Evolutionary conservation across 2,113 vertebrate genomes (phyloP).

Genomic region (Brachyhypopomus occidentalis): DNA sequence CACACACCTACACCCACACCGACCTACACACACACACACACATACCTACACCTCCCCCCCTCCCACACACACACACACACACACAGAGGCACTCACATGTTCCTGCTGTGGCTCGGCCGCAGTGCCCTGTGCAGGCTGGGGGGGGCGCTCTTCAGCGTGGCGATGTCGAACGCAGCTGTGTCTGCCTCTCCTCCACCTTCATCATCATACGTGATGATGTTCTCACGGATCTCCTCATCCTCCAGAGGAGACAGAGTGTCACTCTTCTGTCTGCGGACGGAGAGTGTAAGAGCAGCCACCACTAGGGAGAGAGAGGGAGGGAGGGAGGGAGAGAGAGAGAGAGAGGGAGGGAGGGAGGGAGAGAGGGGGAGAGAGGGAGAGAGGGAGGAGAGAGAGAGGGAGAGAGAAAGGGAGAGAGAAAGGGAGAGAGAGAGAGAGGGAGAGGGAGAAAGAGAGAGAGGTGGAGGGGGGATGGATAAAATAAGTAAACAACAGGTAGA

Average conservation of each 20-base stretch:
- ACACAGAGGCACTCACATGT: constrained; percentile 67
- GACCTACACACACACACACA: too few species aligned
- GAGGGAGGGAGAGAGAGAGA: neutral
- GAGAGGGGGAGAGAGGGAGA: neutral
- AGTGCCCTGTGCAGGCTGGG: constrained; percentile 73
- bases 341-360: neutral
- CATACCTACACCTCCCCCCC: constrained; percentile 14
- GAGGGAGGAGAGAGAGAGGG: constrained; percentile 18
- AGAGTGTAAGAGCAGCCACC: constrained; percentile 74
- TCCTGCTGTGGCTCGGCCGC: constrained; percentile 62
- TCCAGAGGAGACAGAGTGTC: constrained; percentile 72
- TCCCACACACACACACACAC: neutral
- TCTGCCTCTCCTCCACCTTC: constrained; percentile 89
- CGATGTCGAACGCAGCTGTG: constrained; percentile 88
- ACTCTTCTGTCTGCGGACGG: constrained; percentile 71
- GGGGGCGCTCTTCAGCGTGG: constrained; percentile 76
- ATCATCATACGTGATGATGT: constrained; percentile 84
- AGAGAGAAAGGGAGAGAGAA: constrained; percentile 15
- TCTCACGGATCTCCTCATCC: constrained; percentile 78
- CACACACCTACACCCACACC: constrained; percentile 3
- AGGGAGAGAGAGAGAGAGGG: neutral
- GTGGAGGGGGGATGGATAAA: neutral
- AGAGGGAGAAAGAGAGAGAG: neutral
- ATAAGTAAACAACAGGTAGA: too few species aligned
- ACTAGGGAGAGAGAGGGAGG: constrained; percentile 54